Evolutionary conservation across 2,888 invertebrate species (phyloP).

Genomic region (Hyles lineata): DNA sequence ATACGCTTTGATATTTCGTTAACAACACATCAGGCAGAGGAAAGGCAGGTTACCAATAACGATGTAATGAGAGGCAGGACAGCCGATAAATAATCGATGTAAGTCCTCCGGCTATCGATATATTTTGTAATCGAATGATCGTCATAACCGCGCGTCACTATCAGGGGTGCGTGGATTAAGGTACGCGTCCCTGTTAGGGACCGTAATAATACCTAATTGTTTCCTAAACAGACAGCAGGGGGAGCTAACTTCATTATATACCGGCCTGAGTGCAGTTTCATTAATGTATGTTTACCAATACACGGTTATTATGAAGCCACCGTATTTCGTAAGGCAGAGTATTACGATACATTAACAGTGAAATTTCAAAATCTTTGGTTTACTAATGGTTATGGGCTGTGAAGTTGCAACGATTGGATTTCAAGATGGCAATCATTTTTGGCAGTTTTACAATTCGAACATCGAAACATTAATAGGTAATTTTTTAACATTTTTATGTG

Average conservation of each 20-base stretch:
- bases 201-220: slow-evolving; percentile 79
- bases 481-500: too few species aligned
- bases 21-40: too few species aligned
- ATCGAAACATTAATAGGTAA: too few species aligned
- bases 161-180: slow-evolving; percentile 25
- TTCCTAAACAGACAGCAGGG: slow-evolving; percentile 78
- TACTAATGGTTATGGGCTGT: too few species aligned
- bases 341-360: neutral
- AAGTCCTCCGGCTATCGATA: neutral
- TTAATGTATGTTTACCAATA: slow-evolving; percentile 36
- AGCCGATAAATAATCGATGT: neutral
- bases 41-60: too few species aligned
- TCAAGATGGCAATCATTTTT: too few species aligned
- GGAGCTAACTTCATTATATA: slow-evolving; percentile 66
- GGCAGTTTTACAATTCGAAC: too few species aligned
- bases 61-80: too few species aligned
- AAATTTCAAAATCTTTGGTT: neutral
- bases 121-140: neutral
- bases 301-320: slow-evolving; percentile 10
- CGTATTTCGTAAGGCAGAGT: neutral
- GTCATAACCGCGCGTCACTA: slow-evolving; percentile 8
- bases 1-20: too few species aligned
- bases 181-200: slow-evolving; percentile 52
- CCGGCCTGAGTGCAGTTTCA: slow-evolving; percentile 50
- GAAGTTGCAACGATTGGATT: too few species aligned